Evolutionary conservation across 1,140 invertebrate species (phyloP).

Genomic region (Zaprionus tsacasi): DNA sequence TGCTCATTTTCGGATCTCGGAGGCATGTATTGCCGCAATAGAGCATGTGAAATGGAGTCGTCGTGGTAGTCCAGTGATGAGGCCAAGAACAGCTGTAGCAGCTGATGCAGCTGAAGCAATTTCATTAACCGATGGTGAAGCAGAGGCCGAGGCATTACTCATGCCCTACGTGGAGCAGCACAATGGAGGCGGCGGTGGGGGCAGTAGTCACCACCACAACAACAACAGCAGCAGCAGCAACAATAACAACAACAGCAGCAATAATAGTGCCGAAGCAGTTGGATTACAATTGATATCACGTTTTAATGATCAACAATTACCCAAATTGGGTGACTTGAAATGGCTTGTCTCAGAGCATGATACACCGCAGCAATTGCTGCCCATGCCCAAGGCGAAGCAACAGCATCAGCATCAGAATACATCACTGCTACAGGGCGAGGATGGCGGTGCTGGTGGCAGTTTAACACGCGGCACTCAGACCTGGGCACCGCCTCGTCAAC

Average conservation of each 20-base stretch:
- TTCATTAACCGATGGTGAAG: neutral
- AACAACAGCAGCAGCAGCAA: neutral
- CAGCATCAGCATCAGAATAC: conserved; percentile 19
- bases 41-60: conserved; percentile 87
- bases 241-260: conserved; percentile 5
- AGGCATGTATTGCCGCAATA: conserved; percentile 93
- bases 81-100: conserved; percentile 14
- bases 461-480: conserved; percentile 89
- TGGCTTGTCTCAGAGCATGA: conserved; percentile 93
- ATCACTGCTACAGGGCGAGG: conserved; percentile 86
- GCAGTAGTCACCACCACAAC: conserved; percentile 1
- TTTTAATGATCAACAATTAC: conserved; percentile 91
- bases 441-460: conserved; percentile 68
- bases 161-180: conserved; percentile 53
- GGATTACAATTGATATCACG: conserved; percentile 91
- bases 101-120: conserved; percentile 2
- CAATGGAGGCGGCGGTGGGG: neutral
- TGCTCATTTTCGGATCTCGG: conserved; percentile 93
- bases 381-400: conserved; percentile 87
- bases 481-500: conserved; percentile 94
- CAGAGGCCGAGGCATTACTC: neutral
- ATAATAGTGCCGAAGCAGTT: conserved; percentile 90
- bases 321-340: conserved; percentile 90
- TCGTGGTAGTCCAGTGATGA: conserved; percentile 1
- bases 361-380: conserved; percentile 91